Percentiles rank a stretch among this genome's conserved stretches.
phyloP scores from a whole-genome alignment of 2,797 vertebrate genomes.

The Lepus townsendii region DNA sequence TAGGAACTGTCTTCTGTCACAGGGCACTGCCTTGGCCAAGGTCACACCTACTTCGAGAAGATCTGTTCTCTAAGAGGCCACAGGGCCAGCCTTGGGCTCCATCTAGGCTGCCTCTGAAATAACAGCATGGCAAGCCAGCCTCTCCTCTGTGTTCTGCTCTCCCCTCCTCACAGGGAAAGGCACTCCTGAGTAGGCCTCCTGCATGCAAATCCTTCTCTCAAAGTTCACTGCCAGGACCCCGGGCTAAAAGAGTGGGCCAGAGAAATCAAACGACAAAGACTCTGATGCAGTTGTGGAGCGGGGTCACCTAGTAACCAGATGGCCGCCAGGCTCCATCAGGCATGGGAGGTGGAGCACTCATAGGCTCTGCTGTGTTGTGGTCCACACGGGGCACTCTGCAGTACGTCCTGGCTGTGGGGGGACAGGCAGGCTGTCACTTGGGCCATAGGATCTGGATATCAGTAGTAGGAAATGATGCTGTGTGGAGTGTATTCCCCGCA shows the following conservation, averaged over 20 bases:
- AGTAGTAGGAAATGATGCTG: neutral
- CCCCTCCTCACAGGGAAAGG: neutral
- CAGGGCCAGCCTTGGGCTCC: slow-evolving; percentile 2
- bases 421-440: neutral
- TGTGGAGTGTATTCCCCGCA: neutral
- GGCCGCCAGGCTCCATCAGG: neutral
- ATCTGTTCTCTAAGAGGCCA: neutral
- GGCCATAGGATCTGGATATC: neutral
- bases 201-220: slow-evolving; percentile 34
- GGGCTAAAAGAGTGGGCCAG: neutral
- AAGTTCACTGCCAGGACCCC: slow-evolving; percentile 48
- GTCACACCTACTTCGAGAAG: neutral
- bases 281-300: slow-evolving; percentile 34
- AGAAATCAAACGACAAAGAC: slow-evolving; percentile 54
- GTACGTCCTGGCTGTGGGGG: neutral
- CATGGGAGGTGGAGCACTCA: neutral
- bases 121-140: neutral
- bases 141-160: neutral
- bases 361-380: neutral
- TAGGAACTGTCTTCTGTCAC: neutral
- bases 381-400: neutral
- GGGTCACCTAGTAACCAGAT: neutral
- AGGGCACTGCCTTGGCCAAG: slow-evolving; percentile 24
- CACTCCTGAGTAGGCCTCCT: neutral
- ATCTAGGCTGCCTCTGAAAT: neutral